Evolutionary conservation across 2,113 vertebrate genomes (phyloP).

Genomic region (Puma concolor): DNA sequence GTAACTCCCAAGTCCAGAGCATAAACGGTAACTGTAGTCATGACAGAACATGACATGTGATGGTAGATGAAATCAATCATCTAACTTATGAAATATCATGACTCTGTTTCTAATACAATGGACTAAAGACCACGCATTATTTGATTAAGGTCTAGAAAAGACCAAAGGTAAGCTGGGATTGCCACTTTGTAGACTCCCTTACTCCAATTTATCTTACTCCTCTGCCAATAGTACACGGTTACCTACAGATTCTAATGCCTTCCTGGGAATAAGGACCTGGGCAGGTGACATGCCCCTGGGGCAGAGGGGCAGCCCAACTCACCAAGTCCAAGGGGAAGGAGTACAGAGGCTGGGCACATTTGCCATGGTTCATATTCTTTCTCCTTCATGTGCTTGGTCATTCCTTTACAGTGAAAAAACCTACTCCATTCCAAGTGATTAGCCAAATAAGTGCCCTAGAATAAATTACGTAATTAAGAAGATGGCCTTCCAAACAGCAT

Average conservation of each 20-base stretch:
- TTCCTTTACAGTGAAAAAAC: not conserved
- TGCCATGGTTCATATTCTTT: not conserved
- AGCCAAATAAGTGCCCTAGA: not conserved
- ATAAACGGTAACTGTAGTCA: not conserved
- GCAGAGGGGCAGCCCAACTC: not conserved
- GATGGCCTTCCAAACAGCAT: not conserved
- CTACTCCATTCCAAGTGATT: not conserved
- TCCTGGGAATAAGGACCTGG: not conserved
- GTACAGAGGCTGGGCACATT: too few relatives aligned
- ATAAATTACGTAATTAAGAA: not conserved
- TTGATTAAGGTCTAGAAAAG: not conserved
- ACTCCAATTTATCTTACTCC: not conserved
- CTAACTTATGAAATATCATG: not conserved
- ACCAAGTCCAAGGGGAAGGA: not conserved
- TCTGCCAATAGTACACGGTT: not conserved
- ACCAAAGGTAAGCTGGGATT: not conserved
- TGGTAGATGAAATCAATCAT: not conserved
- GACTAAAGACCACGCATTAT: not conserved
- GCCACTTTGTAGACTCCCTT: not conserved
- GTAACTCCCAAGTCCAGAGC: not conserved
- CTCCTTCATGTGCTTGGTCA: not conserved
- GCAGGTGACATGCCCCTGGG: fast-evolving
- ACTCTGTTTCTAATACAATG: not conserved
- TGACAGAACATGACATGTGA: not conserved
- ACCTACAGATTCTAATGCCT: not conserved